Percentiles rank a stretch among this genome's conserved stretches.
Evolutionary conservation across 2,888 invertebrate genomes (phyloP).

Genomic region (Lumbricus terrestris): DNA sequence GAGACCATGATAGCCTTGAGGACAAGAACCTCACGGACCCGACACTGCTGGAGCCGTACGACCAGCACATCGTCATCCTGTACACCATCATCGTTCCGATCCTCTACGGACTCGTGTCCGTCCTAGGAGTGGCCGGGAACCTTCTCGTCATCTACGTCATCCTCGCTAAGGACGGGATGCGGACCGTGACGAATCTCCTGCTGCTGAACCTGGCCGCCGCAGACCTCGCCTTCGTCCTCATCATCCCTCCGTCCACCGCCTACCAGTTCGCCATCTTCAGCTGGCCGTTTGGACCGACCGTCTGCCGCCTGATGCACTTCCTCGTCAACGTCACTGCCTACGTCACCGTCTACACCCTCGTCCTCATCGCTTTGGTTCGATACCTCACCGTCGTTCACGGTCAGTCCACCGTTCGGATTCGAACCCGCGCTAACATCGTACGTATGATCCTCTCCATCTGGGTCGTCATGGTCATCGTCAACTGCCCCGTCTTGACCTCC

Average conservation of each 20-base stretch:
- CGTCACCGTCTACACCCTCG: slow-evolving; percentile 75
- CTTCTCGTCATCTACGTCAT: slow-evolving; percentile 25
- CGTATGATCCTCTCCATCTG: slow-evolving; percentile 22
- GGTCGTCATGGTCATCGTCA: slow-evolving; percentile 16
- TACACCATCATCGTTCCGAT: slow-evolving; percentile 15
- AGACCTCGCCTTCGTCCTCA: slow-evolving; percentile 81
- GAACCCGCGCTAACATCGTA: slow-evolving; percentile 51
- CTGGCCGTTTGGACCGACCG: slow-evolving; percentile 84
- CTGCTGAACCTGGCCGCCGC: slow-evolving; percentile 84
- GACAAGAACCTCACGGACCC: background rate
- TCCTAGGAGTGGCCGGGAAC: slow-evolving; percentile 18
- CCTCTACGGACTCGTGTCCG: slow-evolving; percentile 22
- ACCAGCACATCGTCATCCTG: background rate
- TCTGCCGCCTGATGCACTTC: slow-evolving; percentile 88
- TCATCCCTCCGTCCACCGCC: slow-evolving; percentile 87
- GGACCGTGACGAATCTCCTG: slow-evolving; percentile 78
- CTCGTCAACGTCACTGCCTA: slow-evolving; percentile 86
- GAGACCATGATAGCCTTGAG: background rate
- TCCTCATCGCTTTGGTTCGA: slow-evolving; percentile 31
- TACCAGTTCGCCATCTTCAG: slow-evolving; percentile 64
- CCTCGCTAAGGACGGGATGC: slow-evolving; percentile 64
- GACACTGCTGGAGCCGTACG: background rate
- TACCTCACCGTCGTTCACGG: slow-evolving; percentile 35
- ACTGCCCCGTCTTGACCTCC: slow-evolving; percentile 33
- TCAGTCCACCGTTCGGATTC: slow-evolving; percentile 66